phyloP scores from a whole-genome alignment of 2,888 invertebrate species.

The Ichneumoninae sp. region DNA sequence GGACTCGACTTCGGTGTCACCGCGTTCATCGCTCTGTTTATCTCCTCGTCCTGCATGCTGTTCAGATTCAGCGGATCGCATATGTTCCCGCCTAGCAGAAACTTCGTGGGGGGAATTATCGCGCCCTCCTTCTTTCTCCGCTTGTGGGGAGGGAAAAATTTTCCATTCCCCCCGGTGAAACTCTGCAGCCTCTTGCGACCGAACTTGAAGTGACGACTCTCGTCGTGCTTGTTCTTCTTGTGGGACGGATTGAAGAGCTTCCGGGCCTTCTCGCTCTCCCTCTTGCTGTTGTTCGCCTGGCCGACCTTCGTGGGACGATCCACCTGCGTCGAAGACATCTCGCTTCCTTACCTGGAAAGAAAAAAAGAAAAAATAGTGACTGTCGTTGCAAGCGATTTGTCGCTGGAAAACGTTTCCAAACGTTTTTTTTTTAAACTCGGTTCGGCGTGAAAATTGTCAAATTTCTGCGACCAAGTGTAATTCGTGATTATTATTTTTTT shows the following conservation, averaged over 20 bases:
- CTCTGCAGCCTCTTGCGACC: conserved; percentile 89
- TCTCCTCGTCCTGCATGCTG: conserved; percentile 93
- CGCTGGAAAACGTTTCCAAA: not conserved
- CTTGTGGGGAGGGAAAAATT: conserved; percentile 91
- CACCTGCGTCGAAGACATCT: conserved; percentile 85
- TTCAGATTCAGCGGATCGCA: conserved; percentile 97
- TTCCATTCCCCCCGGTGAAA: conserved; percentile 87
- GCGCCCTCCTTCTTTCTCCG: conserved; percentile 89
- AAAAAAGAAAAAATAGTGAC: conserved; percentile 12
- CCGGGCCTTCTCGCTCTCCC: conserved; percentile 79
- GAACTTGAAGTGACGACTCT: conserved; percentile 81
- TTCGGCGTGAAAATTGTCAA: not conserved
- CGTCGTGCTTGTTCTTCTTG: conserved; percentile 83
- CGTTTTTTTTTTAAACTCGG: not conserved
- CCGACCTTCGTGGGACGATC: conserved; percentile 83
- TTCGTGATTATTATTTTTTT: not conserved
- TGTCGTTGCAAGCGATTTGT: not conserved
- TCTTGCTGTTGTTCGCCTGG: conserved; percentile 79
- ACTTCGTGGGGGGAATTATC: conserved; percentile 95
- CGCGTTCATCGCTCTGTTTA: conserved; percentile 93
- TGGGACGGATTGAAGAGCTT: conserved; percentile 77
- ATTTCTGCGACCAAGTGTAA: not conserved
- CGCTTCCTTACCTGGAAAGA: conserved; percentile 46
- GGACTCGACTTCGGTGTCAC: conserved; percentile 97
- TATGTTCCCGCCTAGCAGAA: conserved; percentile 97